phyloP scores from a whole-genome alignment of 2,113 vertebrate species.

The Heliornis fulica region DNA sequence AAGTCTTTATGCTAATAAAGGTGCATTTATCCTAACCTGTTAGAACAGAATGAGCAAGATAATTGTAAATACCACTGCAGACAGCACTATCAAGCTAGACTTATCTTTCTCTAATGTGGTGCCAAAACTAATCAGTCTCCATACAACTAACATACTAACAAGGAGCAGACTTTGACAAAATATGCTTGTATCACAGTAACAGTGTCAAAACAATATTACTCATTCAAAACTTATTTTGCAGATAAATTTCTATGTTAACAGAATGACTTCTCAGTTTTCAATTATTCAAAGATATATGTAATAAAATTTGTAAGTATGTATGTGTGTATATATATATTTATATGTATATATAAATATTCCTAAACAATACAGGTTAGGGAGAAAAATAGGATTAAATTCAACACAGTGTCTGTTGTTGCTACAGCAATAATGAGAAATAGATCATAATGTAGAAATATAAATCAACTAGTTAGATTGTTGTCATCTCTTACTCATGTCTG shows the following conservation, averaged over 20 bases:
- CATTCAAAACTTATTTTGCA: slow-evolving; percentile 1
- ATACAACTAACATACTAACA: not conserved
- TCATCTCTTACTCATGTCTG: not conserved
- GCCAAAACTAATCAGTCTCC: not conserved
- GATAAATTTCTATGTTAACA: not conserved
- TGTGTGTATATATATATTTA: too few species aligned
- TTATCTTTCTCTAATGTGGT: not conserved
- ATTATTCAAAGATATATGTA: not conserved
- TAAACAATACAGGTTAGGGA: not conserved
- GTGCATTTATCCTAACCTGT: not conserved
- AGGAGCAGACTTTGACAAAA: not conserved
- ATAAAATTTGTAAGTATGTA: too few species aligned
- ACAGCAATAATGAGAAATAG: not conserved
- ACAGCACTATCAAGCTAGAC: not conserved
- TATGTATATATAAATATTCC: too few species aligned
- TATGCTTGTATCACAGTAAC: not conserved
- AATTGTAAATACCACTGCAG: not conserved
- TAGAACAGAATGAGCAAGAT: not conserved
- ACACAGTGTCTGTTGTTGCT: not conserved
- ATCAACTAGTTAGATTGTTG: not conserved
- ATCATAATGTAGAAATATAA: not conserved
- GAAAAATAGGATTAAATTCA: not conserved
- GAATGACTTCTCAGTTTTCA: not conserved
- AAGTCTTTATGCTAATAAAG: not conserved
- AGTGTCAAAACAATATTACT: slow-evolving; percentile 8